These are phyloP conservation scores for Nipponacmea schrenckii DNA, from an alignment of 2,888 invertebrate species.

Conservation along the genomic window DNA sequence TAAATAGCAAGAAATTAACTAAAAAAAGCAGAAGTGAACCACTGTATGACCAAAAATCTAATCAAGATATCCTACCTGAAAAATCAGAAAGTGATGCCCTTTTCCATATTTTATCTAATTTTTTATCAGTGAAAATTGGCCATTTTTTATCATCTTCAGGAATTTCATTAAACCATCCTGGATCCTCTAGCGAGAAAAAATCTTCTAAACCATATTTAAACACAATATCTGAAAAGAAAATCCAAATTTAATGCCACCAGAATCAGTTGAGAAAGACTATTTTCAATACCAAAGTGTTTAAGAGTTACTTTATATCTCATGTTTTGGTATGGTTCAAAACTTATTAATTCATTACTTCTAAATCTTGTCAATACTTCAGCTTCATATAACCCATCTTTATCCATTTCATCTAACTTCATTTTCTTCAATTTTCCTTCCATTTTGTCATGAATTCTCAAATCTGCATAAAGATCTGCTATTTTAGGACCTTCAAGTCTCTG, in stretches of 20 bases:
- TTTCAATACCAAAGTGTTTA: no score
- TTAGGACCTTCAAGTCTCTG: slow-evolving; percentile 86
- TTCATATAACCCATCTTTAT: slow-evolving; percentile 75
- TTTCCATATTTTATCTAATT: slow-evolving; percentile 87
- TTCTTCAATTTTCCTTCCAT: slow-evolving; percentile 88
- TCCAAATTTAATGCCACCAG: background rate
- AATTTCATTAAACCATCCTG: slow-evolving; percentile 31
- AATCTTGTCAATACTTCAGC: slow-evolving; percentile 37
- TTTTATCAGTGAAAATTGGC: slow-evolving; percentile 75
- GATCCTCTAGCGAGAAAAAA: slow-evolving; percentile 67
- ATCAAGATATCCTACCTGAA: slow-evolving; percentile 69
- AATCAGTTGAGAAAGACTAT: no score
- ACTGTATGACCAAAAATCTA: no score
- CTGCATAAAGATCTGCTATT: slow-evolving; percentile 86
- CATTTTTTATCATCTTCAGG: slow-evolving; percentile 29
- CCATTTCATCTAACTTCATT: slow-evolving; percentile 82
- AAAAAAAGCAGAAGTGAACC: no score
- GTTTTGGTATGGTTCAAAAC: no score
- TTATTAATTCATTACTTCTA: slow-evolving; percentile 18
- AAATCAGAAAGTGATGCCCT: slow-evolving; percentile 85
- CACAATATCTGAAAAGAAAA: slow-evolving; percentile 26
- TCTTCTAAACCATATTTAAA: slow-evolving; percentile 27
- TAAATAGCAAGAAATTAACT: no score
- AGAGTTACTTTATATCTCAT: no score
- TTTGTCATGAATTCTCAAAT: slow-evolving; percentile 91